phyloP scores from a whole-genome alignment of 2,888 invertebrate genomes.

The Hemicrepidius hirtus region DNA sequence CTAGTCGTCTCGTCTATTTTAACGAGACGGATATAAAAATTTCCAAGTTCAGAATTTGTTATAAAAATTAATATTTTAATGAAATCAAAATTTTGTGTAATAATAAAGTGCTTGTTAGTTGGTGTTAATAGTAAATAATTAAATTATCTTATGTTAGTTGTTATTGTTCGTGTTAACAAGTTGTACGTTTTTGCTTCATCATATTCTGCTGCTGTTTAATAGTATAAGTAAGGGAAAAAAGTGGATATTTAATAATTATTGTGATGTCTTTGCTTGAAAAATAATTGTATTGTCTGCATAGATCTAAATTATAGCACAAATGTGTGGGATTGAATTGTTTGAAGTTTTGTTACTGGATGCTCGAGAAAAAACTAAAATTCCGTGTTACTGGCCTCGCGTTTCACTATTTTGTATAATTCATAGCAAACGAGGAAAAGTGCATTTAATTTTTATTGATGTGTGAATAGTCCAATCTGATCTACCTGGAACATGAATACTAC shows the following conservation, averaged over 20 bases:
- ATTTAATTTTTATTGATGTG: conserved; percentile 24
- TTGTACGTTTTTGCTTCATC: conserved; percentile 19
- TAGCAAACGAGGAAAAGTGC: conserved; percentile 30
- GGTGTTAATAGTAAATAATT: conserved; percentile 20
- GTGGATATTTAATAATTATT: conserved; percentile 7
- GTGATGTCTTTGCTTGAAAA: conserved; percentile 7
- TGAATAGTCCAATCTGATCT: conserved; percentile 20
- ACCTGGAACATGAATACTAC: conserved; percentile 18
- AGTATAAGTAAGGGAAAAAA: conserved; percentile 10
- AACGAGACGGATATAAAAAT: no score
- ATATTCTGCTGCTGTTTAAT: conserved; percentile 12
- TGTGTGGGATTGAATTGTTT: not conserved
- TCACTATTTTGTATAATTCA: conserved; percentile 18
- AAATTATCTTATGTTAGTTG: conserved; percentile 6
- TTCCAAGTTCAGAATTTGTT: no score
- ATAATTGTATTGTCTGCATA: not conserved
- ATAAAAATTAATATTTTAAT: no score
- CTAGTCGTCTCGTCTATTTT: no score
- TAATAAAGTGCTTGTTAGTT: conserved; percentile 1
- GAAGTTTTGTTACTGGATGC: not conserved
- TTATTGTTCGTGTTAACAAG: conserved; percentile 28
- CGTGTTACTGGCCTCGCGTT: conserved; percentile 14
- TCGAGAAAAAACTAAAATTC: not conserved
- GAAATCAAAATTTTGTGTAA: conserved; percentile 11
- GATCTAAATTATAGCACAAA: conserved; percentile 19